Base-by-base conservation (phyloP, 64 coral and sea anemone genomes). In the Astreopora myriophthalma region DNA sequence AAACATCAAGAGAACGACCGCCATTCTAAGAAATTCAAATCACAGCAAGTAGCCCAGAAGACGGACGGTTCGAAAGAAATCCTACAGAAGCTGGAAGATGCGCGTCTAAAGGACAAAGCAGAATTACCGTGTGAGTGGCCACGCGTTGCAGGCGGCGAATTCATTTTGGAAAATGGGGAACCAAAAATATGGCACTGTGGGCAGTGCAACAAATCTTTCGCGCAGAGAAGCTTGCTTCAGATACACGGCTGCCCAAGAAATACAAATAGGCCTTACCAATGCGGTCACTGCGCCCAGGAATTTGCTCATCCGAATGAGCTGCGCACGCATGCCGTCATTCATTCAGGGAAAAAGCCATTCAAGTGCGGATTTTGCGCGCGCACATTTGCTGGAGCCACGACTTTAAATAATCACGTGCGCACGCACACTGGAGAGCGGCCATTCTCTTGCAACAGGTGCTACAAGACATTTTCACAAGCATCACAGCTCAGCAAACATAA, bases 281-380 rank as follows among this genome's bases (percentile, higher is more conserved):
- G 90, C 16, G 80, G 90, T 9, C 84, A 80, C 51, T 92, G 90
- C 27, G 69, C 79, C 7, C 63, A 73, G 67, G 79, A 82, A n/a
- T 92, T 92, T n/a, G 57, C 69, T 0, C 82, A 92, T 75, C 90
- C 90, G 12, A 92, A 85, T 23, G 90, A 92, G 68, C 71, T 92
- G 38, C 90, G 90, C 10, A 84, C 80, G 24, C 90, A 92, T 75
- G 79, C 90, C 44, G 51, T 72, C 40, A 72, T 66, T 71, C 90
- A 92, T 46, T 92, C 68, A 16, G 84, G 77, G 32, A 84, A 92
- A 44, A 92, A 92, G 71, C 90, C 90, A 44, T 92, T 92, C 19
- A 92, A 92, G 71, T 92, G 90, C 71, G 90, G 90, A 46, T 92
- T 85, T 27, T 92, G 90, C 81, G 74, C 80, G 24, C 90, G 90